Percentiles rank a stretch among this genome's conserved stretches.
phyloP scores from a whole-genome alignment of 2,113 vertebrate genomes.

The Nematolebias whitei region DNA sequence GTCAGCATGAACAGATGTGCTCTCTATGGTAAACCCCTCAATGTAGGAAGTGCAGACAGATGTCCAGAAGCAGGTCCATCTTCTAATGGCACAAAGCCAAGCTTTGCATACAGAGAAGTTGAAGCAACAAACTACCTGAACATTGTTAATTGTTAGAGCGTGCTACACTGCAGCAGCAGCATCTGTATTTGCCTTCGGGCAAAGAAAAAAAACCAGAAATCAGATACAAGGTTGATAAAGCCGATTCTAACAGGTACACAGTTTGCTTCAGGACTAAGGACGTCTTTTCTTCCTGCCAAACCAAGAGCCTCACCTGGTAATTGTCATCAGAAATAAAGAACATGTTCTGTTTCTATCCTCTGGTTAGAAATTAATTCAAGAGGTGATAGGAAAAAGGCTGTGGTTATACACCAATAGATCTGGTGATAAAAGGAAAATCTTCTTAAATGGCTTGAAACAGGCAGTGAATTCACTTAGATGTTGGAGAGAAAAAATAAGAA shows the following conservation, averaged over 20 bases:
- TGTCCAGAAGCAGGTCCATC: conserved; percentile 19
- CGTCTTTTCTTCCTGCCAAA: conserved; percentile 4
- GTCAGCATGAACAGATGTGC: conserved; percentile 30
- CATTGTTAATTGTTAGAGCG: not conserved
- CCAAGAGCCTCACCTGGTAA: conserved; percentile 18
- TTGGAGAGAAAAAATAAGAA: no score
- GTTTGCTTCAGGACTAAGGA: conserved; percentile 25
- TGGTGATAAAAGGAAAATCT: no score
- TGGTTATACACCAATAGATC: no score
- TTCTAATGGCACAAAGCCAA: conserved; percentile 8
- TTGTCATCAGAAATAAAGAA: conserved; percentile 41
- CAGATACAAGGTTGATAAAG: conserved; percentile 12
- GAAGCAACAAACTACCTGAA: conserved; percentile 3
- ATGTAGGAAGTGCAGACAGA: conserved; percentile 17
- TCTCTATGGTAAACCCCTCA: conserved; percentile 18
- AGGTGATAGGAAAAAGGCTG: not conserved
- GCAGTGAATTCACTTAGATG: no score
- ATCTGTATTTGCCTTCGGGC: conserved; percentile 6
- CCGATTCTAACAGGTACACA: conserved; percentile 7
- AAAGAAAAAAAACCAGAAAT: not conserved
- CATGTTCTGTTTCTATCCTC: conserved; percentile 20
- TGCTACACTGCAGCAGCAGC: not conserved
- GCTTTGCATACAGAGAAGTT: conserved; percentile 3
- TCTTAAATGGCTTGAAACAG: no score
- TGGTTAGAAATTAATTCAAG: conserved; percentile 32